Base-by-base conservation (phyloP, 2,888 invertebrate species). In the Halictus quadricinctus region DNA sequence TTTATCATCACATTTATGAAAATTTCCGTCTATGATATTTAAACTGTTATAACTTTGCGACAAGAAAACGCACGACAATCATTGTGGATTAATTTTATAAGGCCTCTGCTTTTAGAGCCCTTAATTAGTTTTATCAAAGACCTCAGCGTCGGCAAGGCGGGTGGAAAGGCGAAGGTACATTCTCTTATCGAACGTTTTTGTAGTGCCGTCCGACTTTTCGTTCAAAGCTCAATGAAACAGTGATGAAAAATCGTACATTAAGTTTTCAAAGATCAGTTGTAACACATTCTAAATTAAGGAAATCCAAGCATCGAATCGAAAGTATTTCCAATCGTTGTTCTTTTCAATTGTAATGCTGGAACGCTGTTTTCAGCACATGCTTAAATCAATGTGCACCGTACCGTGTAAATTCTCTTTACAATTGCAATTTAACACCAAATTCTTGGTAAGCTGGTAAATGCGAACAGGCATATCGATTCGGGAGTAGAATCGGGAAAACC, bases 361-460 rank as follows among this genome's bases (percentile, higher is more conserved):
- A 10, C 66, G 21, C 36, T 36, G 36, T 66, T 66, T 66, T 66
- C 66, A 21, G 36, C 29, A 36, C 36, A 66, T 41, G 70, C 79
- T 84, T 85, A 85, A 87, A 88, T 88, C 79, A 78, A 41, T 81
- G 85, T 72, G 76, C 87, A 72, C 21, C 43, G 72, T 76, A 48
- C 80, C 80, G 84, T 84, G 85, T 82, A 86, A 84, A 89, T 89
- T 89, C 88, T 78, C 73, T 72, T 80, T 78, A 72, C 60, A 80
- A 83, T 69, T 87, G 73, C 89, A 88, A 88, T 88, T 89, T 88
- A 87, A 87, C 66, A 66, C 66, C 66, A 66, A 66, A 88, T 88
- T 88, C 88, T 81, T 85, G 72, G 77, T 80, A 43, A 75, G n/a
- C 72, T 76, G 81, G n/a, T 73, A 79, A 84, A 84, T 69, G 79